Base-by-base conservation (phyloP, 2,113 vertebrate genomes). In the Megaleporinus macrocephalus region DNA sequence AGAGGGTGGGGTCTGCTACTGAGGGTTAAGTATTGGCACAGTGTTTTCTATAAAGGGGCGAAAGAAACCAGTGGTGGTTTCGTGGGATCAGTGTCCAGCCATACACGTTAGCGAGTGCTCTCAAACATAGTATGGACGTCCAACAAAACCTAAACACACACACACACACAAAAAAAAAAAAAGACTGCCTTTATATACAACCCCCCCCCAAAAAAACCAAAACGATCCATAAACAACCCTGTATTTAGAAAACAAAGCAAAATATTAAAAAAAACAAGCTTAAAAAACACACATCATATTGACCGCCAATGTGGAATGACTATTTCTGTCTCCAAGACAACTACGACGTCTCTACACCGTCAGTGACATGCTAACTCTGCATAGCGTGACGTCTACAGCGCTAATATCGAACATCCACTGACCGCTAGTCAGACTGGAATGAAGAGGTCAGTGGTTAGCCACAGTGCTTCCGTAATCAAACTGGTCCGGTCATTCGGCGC, bases 21-120 rank as follows among this genome's bases (percentile, higher is more conserved):
- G n/a, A 41, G 33, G 1, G n/a, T 29, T n/a, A 51, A 30, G 69
- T 82, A 68, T 63, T 79, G 76, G 76, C 84, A 85, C 84, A 76
- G 76, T 82, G 76, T 82, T 78, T 85, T 55, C 47, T 33, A 24
- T 26, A 18, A 18, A 72, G 57, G 55, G 53, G 53, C 20, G 18
- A 66, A 49, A 22, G 36, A 11, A 44, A 44, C 41, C 41, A 44
- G 5, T 44, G 41, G 5, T 4, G 41, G 5, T 9, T 44, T 44
- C 10, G 13, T 33, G 49, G 16, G 22, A 30, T 44, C 53, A 36
- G 44, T 55, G 57, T 22, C 24, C 49, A 14, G 14, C 53, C 53
- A 55, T 13, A 55, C 53, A 55, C 2, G 16, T 44, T 44, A 44
- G 9, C 10, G 41, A 51, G 49, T 51, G 49, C 49, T 57, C 73